phyloP scores from a whole-genome alignment of 2,797 vertebrate genomes.

The Sebastes elongatus region DNA sequence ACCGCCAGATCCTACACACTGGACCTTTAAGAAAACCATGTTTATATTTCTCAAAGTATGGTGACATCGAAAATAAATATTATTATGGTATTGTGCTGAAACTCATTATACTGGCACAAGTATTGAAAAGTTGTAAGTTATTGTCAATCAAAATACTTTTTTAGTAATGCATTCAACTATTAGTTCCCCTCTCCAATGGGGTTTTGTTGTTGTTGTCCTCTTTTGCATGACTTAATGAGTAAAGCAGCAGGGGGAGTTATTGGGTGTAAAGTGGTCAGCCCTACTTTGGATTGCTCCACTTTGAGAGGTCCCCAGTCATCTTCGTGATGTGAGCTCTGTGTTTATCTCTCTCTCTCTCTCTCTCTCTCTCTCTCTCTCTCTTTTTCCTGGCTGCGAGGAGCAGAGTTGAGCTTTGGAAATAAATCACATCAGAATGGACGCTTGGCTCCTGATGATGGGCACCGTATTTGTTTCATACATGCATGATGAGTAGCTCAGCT shows the following conservation, averaged over 20 bases:
- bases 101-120: not conserved
- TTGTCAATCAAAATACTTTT: not conserved
- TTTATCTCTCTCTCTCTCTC: slow-evolving; percentile 46
- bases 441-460: slow-evolving; percentile 69
- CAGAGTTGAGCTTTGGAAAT: slow-evolving; percentile 74
- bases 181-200: slow-evolving; percentile 25
- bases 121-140: not conserved
- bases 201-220: slow-evolving; percentile 63
- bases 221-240: slow-evolving; percentile 79
- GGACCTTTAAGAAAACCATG: not conserved
- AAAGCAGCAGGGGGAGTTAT: slow-evolving; percentile 55
- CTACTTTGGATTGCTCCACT: slow-evolving; percentile 84
- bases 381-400: slow-evolving; percentile 68
- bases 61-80: not conserved
- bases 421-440: slow-evolving; percentile 80
- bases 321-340: slow-evolving; percentile 66
- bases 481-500: slow-evolving; percentile 70
- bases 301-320: slow-evolving; percentile 79
- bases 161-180: slow-evolving; percentile 15
- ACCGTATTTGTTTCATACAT: slow-evolving; percentile 74
- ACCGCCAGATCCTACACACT: too few relatives aligned
- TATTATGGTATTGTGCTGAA: not conserved
- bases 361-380: slow-evolving; percentile 21
- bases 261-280: slow-evolving; percentile 74
- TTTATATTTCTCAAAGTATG: not conserved